A percentile compares a stretch with the other conserved stretches of the same genome.
Evolutionary conservation across 2,113 vertebrate genomes (phyloP).

Genomic region (Ochotona princeps): DNA sequence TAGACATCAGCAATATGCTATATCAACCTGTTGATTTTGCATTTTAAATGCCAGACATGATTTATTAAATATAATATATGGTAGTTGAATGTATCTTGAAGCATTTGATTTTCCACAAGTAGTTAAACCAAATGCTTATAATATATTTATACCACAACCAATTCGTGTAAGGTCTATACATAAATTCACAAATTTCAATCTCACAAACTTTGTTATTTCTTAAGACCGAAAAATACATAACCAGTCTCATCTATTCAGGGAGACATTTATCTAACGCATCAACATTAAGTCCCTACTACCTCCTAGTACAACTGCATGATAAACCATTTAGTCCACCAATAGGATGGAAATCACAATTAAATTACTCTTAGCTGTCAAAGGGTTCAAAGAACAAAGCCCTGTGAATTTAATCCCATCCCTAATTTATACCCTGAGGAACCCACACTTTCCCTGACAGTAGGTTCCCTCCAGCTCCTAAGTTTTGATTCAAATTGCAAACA

Average conservation of each 20-base stretch:
- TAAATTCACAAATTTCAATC: conserved; percentile 48
- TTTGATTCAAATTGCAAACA: conserved; percentile 29
- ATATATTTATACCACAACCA: background rate
- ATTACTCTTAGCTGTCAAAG: background rate
- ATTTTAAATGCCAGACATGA: background rate
- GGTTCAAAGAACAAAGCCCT: background rate
- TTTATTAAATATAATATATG: background rate
- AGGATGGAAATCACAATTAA: background rate
- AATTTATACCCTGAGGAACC: background rate
- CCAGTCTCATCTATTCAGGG: background rate
- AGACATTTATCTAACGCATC: background rate
- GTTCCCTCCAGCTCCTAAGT: background rate
- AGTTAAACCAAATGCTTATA: conserved; percentile 20
- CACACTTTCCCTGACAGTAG: background rate
- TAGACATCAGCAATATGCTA: background rate
- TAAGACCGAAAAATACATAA: background rate
- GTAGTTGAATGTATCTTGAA: conserved; percentile 27
- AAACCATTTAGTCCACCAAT: background rate
- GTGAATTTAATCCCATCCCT: background rate
- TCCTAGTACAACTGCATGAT: background rate
- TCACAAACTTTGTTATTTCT: conserved; percentile 22
- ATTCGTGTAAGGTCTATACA: background rate
- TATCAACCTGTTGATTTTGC: background rate
- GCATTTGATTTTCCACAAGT: background rate
- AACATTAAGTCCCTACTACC: background rate